These are phyloP conservation scores for Perdita meconis DNA, from an alignment of 2,888 invertebrate species.

Conservation along the genomic window DNA sequence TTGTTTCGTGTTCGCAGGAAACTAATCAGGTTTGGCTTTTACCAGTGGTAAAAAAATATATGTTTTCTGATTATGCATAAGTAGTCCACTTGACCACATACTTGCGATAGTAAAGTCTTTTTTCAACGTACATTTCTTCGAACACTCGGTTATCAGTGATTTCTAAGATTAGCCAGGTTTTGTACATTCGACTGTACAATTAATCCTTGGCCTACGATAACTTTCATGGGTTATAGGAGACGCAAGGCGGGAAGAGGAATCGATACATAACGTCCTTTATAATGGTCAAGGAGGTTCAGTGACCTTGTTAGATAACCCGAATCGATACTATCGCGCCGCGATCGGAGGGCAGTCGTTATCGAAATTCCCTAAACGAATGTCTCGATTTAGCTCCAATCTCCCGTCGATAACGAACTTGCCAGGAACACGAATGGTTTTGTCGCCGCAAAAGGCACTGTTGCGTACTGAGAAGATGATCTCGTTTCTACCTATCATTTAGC, in stretches of 20 bases:
- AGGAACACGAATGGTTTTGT: constrained; percentile 22
- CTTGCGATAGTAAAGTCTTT: too few species aligned
- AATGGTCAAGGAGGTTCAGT: constrained; percentile 72
- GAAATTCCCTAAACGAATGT: constrained; percentile 49
- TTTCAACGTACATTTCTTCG: neutral
- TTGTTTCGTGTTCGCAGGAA: neutral
- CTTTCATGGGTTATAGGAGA: constrained; percentile 58
- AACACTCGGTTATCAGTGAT: neutral
- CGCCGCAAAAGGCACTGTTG: neutral
- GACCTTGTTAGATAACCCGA: constrained; percentile 62
- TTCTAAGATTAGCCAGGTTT: neutral
- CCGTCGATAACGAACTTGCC: constrained; percentile 44
- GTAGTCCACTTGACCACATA: too few species aligned
- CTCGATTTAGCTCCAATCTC: constrained; percentile 44
- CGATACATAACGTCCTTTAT: constrained; percentile 64
- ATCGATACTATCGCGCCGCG: constrained; percentile 52
- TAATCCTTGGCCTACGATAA: constrained; percentile 49
- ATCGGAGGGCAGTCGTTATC: constrained; percentile 47
- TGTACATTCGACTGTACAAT: constrained; percentile 22
- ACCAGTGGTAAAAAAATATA: too few species aligned
- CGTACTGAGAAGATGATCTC: neutral
- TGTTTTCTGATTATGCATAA: too few species aligned
- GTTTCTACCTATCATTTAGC: neutral
- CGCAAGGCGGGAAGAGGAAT: constrained; percentile 50
- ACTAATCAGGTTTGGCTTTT: neutral